Evolutionary conservation across 2,888 invertebrate genomes (phyloP), one percentile per base, ranked within the genome.

Genomic region (Limnephilus rhombicus): DNA sequence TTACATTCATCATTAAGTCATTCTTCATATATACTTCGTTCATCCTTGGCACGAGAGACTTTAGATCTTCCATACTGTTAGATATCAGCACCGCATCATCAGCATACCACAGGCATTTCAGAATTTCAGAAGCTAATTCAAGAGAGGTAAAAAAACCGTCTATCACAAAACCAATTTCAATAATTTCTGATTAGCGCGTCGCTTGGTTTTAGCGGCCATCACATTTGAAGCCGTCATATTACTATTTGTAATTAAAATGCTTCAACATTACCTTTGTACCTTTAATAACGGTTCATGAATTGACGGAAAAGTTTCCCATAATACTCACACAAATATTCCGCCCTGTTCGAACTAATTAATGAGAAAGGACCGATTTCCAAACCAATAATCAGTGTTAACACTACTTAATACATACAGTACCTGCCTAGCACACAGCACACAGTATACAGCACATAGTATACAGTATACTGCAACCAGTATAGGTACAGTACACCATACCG

Each of bases 361-460:
- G 49, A n/a, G 13, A n/a, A 86, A 37, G 86, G 29, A 86, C 49
- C 86, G 86, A 45, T 86, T 29, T 86, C 45, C 86, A 45, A n/a
- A 49, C 45, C 86, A 45, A 49, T 86, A 86, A 45, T 49, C 45
- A 37, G 83, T 83, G 83, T 83, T 37, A 83, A 83, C 24, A 34
- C 68, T 53, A 53, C 18, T 18, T 15, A 53, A 15, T 13, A 18
- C 12, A 18, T 5, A 18, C 1, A 53, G 18, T 53, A 18, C 53
- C 53, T 53, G 18, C 45, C 45, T 13, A 45, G 13, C 12, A 15
- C 13, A 18, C 53, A 15, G 18, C 0, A 5, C 24, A n/a, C 49
- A 49, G 3, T 53, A 18, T 53, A 53, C 18, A 3, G 53, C 18
- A 53, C 9, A 68, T 9, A 45, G 11, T 45, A 45, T 11, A 11